Evolutionary conservation across 2,113 vertebrate genomes (phyloP), one percentile per base, ranked within the genome.

Genomic region (Sapajus apella): DNA sequence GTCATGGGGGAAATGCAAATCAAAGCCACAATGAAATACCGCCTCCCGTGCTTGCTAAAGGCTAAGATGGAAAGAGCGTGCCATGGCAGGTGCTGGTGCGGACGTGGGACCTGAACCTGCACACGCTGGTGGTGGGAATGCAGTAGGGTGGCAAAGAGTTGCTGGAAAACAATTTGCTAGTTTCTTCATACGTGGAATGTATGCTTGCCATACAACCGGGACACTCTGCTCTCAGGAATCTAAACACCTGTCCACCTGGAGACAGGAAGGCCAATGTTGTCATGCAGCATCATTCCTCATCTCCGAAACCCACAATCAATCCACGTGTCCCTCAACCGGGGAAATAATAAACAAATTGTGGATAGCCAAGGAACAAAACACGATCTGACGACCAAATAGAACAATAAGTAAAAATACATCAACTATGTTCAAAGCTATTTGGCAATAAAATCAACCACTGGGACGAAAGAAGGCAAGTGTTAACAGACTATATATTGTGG

Each of bases 41-140:
- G 0, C 52, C n/a, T 27, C 14, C 2, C 0, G 0, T 75, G 45
- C 55, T 0, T 32, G 12, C 9, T 1, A 12, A 35, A 6, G 5
- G 27, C 77, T 11, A 0, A 50, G 8, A 40, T 20, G 5, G 25
- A 58, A 55, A n/a, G 2, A 1, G 45, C 3, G 8, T 30, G 5
- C 16, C 3, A 70, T 14, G 25, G 13, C 9, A 6, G 17, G 14
- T 17, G 25, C 45, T 8, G 8, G 1, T 0, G 2, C n/a, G 37
- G 55, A 23, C 0, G 1, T 30, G 4, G 23, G 32, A 25, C 32
- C 14, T 2, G 27, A 37, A 30, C 17, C 35, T 1, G 5, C 7
- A 2, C 2, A 3, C 0, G 0, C 6, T 0, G 5, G 27, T 2
- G 43, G 12, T 8, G 32, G 37, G 18, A 45, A 25, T 4, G n/a